Percentiles rank a stretch among this genome's conserved stretches.
These are phyloP conservation scores for Eupsilia transversa DNA, from an alignment of 2,888 invertebrate genomes.

Conservation along the genomic window DNA sequence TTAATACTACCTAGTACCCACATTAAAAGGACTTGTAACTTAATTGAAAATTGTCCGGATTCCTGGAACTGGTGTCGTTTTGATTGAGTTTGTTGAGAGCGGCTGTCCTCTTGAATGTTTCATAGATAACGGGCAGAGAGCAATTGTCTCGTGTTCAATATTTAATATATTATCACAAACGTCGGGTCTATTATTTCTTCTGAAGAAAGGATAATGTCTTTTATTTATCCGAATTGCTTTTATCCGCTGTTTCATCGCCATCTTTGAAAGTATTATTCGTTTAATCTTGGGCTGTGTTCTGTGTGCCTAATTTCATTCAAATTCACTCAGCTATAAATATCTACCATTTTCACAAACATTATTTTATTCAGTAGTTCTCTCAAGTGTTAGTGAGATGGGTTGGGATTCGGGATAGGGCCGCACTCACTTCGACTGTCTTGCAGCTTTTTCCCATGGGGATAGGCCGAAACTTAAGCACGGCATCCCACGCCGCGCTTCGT, in stretches of 20 bases:
- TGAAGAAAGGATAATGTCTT: background rate
- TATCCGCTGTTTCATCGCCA: background rate
- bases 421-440: no score
- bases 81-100: constrained; percentile 35
- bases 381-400: no score
- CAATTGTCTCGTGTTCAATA: constrained; percentile 3
- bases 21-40: background rate
- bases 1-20: background rate
- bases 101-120: constrained; percentile 7
- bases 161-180: background rate
- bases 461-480: no score
- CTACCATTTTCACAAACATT: no score
- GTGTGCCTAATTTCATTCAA: background rate
- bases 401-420: no score
- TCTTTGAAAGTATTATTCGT: background rate
- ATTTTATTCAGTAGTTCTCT: no score
- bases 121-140: constrained; percentile 16
- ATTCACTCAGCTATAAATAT: background rate
- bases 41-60: constrained; percentile 9
- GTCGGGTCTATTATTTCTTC: background rate
- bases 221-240: background rate
- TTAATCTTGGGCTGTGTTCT: background rate
- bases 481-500: no score
- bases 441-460: no score
- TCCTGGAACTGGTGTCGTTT: background rate